phyloP scores from a whole-genome alignment of 2,888 invertebrate species.

The Pardosa pseudoannulata region DNA sequence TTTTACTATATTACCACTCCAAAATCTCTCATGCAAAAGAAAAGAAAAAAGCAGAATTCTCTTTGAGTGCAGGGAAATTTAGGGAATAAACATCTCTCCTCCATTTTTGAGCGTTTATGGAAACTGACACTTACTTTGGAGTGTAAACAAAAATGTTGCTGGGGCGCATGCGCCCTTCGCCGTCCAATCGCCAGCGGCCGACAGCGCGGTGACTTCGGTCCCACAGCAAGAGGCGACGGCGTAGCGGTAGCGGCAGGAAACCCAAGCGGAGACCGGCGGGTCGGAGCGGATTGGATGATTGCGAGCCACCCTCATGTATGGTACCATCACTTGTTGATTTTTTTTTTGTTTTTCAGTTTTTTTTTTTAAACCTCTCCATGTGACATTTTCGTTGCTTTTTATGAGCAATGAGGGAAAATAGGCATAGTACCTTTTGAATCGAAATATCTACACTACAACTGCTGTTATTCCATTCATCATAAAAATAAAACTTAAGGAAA shows the following conservation, averaged over 20 bases:
- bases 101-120: background rate
- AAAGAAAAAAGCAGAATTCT: too few species aligned
- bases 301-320: conserved; percentile 61
- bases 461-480: too few species aligned
- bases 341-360: background rate
- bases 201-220: background rate
- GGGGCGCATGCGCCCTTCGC: background rate
- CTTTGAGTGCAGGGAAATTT: too few species aligned
- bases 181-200: background rate
- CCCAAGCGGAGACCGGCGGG: background rate
- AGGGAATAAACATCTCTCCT: background rate
- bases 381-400: too few species aligned
- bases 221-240: background rate
- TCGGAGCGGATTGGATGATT: conserved; percentile 23
- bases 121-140: background rate
- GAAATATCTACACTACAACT: too few species aligned
- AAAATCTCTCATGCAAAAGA: too few species aligned
- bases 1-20: too few species aligned
- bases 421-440: too few species aligned
- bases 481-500: too few species aligned
- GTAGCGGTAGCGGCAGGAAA: background rate
- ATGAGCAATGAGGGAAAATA: too few species aligned
- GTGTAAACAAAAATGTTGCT: background rate
- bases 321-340: conserved; percentile 53
- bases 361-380: background rate